These are phyloP conservation scores for Poicephalus meyeri DNA, from an alignment of 2,113 vertebrate genomes.

Conservation along the genomic window DNA sequence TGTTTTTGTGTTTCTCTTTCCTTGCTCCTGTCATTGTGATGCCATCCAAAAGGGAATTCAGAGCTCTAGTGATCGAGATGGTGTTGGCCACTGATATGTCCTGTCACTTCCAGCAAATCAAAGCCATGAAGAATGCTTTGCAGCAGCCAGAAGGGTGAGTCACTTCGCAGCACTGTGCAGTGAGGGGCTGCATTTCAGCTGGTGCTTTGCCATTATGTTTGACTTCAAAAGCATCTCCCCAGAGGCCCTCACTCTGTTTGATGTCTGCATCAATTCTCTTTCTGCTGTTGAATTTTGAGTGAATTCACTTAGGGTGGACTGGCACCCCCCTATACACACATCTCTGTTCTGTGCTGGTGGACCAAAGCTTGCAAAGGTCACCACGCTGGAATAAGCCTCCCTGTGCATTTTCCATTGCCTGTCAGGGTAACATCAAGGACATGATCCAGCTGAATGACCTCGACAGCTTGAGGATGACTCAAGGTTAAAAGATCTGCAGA, in stretches of 20 bases:
- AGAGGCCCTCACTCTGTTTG: neutral
- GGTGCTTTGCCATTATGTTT: neutral
- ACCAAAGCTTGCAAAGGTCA: neutral
- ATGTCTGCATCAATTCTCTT: neutral
- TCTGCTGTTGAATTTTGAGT: slow-evolving; percentile 6
- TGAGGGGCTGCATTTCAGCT: neutral
- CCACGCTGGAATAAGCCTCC: neutral
- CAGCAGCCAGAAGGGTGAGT: slow-evolving; percentile 97
- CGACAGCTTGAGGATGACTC: neutral
- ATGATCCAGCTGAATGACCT: neutral
- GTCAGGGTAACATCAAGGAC: neutral
- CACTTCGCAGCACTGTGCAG: neutral
- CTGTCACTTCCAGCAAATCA: slow-evolving; percentile 98
- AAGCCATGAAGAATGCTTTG: slow-evolving; percentile 95
- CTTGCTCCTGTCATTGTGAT: neutral
- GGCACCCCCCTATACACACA: neutral
- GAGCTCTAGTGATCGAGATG: slow-evolving; percentile 96
- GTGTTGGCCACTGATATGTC: slow-evolving; percentile 98
- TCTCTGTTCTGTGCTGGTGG: neutral
- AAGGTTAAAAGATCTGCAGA: neutral
- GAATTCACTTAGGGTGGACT: neutral
- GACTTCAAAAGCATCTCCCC: neutral
- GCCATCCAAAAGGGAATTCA: slow-evolving; percentile 85
- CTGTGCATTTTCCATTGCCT: neutral
- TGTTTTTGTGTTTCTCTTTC: slow-evolving; percentile 43